Conservation (phyloP, 2,797 vertebrate genomes). For the Ciconia nigra region DNA sequence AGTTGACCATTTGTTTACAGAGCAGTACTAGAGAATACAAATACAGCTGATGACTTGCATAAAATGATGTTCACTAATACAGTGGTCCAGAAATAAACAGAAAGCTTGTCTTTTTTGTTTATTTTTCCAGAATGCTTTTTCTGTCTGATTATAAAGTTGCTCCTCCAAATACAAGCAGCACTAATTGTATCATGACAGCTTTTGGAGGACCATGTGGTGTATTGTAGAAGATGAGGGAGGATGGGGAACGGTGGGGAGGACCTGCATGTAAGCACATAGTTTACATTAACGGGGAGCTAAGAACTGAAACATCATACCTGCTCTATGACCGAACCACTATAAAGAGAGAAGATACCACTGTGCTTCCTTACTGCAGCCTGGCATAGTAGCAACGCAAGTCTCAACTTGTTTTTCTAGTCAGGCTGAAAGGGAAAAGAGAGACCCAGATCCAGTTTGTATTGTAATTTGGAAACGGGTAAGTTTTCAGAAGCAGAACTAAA, state of each 20-base stretch:
- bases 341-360: neutral
- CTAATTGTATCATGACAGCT: neutral
- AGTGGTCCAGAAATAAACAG: neutral
- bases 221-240: neutral
- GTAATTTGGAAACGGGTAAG: neutral
- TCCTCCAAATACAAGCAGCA: neutral
- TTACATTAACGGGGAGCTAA: neutral
- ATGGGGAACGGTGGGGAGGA: neutral
- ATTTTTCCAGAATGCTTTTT: neutral
- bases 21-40: constrained; percentile 1
- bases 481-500: neutral
- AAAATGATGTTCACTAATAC: neutral
- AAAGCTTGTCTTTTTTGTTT: neutral
- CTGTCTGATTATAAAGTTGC: neutral
- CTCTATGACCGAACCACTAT: neutral
- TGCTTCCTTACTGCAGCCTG: constrained; percentile 1
- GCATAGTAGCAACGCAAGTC: neutral
- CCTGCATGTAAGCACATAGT: neutral
- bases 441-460: neutral
- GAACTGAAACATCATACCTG: neutral
- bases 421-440: neutral
- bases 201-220: neutral
- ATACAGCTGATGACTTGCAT: neutral
- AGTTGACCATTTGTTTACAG: constrained; percentile 64
- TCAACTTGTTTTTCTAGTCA: neutral